A percentile compares a stretch with the other conserved stretches of the same genome.
Evolutionary conservation across 2,113 vertebrate genomes (phyloP).

Genomic region (Crotalus tigris): DNA sequence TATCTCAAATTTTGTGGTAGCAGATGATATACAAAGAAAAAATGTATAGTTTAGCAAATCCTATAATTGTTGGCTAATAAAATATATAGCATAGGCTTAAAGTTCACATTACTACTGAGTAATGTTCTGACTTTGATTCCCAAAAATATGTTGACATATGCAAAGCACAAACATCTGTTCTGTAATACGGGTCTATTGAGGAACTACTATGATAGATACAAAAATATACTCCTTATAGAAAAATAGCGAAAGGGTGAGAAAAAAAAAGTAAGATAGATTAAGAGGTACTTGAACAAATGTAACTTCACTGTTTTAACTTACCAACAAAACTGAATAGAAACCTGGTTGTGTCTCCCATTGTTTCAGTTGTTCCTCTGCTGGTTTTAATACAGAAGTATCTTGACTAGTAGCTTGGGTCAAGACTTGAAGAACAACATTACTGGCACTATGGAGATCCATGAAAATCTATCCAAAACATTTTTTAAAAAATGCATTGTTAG

Average conservation of each 20-base stretch:
- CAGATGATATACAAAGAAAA: background rate
- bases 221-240: background rate
- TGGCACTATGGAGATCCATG: slow-evolving; percentile 95
- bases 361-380: slow-evolving; percentile 91
- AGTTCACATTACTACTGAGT: background rate
- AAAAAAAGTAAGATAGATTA: background rate
- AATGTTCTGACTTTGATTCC: background rate
- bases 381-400: slow-evolving; percentile 90
- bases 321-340: slow-evolving; percentile 95
- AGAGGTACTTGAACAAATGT: background rate
- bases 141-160: background rate
- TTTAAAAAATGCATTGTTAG: slow-evolving; percentile 1
- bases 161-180: background rate
- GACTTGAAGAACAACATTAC: slow-evolving; percentile 89
- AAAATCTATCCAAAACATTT: slow-evolving; percentile 61
- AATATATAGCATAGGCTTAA: background rate
- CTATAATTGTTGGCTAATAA: background rate
- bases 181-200: background rate
- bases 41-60: background rate
- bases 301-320: slow-evolving; percentile 66
- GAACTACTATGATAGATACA: background rate
- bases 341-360: slow-evolving; percentile 98
- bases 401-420: slow-evolving; percentile 97
- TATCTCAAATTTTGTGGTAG: background rate
- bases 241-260: background rate